phyloP scores from a whole-genome alignment of 2,113 vertebrate species.

The Neogale vison region DNA sequence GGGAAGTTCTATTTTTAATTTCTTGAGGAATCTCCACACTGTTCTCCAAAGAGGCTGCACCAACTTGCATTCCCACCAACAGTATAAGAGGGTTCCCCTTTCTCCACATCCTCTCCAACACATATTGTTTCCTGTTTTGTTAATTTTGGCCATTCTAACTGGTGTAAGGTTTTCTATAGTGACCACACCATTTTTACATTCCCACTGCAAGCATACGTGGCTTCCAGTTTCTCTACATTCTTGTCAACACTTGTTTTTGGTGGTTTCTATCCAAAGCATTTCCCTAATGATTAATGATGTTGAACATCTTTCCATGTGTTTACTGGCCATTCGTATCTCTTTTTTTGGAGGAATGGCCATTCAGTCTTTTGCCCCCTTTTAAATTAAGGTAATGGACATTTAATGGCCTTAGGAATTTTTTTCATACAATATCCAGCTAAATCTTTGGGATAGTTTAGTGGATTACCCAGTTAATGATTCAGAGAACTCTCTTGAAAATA shows the following conservation, averaged over 20 bases:
- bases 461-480: not conserved
- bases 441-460: not conserved
- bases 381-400: not conserved
- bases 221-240: not conserved
- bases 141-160: too few relatives aligned
- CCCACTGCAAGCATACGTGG: not conserved
- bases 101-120: too few relatives aligned
- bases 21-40: too few relatives aligned
- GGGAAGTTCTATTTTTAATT: too few relatives aligned
- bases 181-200: not conserved
- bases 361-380: not conserved
- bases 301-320: not conserved
- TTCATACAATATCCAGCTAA: not conserved
- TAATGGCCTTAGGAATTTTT: not conserved
- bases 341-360: not conserved
- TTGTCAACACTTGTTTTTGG: not conserved
- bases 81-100: too few relatives aligned
- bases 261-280: not conserved
- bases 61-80: too few relatives aligned
- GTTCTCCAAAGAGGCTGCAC: too few relatives aligned
- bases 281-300: not conserved
- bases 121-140: too few relatives aligned
- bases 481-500: not conserved
- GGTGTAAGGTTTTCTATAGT: not conserved
- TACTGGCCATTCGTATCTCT: not conserved